Base-by-base conservation (phyloP, 2,113 vertebrate species). In the Alces alces region DNA sequence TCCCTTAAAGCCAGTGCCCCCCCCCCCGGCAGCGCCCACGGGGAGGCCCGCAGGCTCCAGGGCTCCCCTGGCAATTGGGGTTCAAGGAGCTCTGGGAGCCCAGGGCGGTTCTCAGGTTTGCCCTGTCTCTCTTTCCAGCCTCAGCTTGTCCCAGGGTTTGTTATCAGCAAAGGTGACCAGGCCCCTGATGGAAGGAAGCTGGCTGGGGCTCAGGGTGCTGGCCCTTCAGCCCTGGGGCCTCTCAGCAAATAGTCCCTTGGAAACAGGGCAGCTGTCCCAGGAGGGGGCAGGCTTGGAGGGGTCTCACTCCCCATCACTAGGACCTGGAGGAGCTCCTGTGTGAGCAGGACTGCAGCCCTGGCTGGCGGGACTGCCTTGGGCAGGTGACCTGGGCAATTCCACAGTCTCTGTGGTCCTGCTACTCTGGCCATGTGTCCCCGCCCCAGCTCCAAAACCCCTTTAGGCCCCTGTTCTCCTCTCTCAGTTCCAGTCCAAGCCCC, bases 91-190 rank as follows among this genome's bases (percentile, higher is more conserved):
- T 39, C 4, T 79, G 64, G 3, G 39, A n/a, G 28, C 15, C 82
- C 80, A 17, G 36, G 36, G 17, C 12, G 54, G 12, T 30, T 23
- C 57, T 82, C 23, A 6, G 47, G 39, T 58, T 79, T 25, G 39
- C 45, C 28, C 58, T 14, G 27, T 66, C 64, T 90, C 73, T 66
- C 86, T 80, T 93, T 93, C 50, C 80, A 90, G 91, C 86, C 58
- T 9, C 55, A 50, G 39, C 17, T 61, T 76, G 27, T 57, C 2
- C 64, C 17, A 21, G n/a, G 17, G 64, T 12, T 70, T 70, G 10
- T 36, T 70, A 70, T 36, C 66, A 70, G 66, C 19, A 21, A 36
- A 70, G 4, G 66, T 1, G 19, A 70, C 4, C 5, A 14, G n/a
- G 66, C 8, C 17, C 4, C 66, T 2, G 19, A 70, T 21, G 66